Conservation (phyloP, 1,140 invertebrate genomes). For the Ceratina calcarata region DNA sequence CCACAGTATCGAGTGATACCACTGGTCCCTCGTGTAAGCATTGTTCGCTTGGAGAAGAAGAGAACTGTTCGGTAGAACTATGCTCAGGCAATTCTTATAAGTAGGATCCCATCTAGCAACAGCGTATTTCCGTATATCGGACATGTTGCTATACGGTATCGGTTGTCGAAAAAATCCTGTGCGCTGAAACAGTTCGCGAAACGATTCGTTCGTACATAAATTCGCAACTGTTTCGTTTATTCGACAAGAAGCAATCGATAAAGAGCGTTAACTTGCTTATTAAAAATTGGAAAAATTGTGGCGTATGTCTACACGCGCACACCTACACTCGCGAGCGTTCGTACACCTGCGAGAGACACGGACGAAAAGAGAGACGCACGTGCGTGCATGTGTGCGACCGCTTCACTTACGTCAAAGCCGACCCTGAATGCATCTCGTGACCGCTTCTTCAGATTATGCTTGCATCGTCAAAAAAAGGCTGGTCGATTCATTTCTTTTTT, state of each 20-base stretch:
- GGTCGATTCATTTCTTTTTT: constrained; percentile 14
- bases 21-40: constrained; percentile 90
- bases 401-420: constrained; percentile 40
- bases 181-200: constrained; percentile 82
- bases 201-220: not conserved
- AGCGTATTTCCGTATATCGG: constrained; percentile 86
- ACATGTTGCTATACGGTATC: constrained; percentile 88
- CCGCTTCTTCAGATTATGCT: constrained; percentile 30
- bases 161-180: constrained; percentile 87
- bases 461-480: constrained; percentile 24
- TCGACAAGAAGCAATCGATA: no score
- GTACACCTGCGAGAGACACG: not conserved
- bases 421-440: constrained; percentile 35
- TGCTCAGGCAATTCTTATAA: constrained; percentile 90
- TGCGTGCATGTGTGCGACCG: constrained; percentile 2
- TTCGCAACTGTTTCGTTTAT: not conserved
- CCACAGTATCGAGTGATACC: constrained; percentile 92
- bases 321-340: no score
- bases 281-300: not conserved
- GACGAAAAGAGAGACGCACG: constrained; percentile 22
- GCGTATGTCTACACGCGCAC: not conserved
- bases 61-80: constrained; percentile 89
- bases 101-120: constrained; percentile 90
- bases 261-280: not conserved
- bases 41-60: constrained; percentile 90